Base-by-base conservation (phyloP, 1,140 invertebrate species). In the Eubasilissa regina region DNA sequence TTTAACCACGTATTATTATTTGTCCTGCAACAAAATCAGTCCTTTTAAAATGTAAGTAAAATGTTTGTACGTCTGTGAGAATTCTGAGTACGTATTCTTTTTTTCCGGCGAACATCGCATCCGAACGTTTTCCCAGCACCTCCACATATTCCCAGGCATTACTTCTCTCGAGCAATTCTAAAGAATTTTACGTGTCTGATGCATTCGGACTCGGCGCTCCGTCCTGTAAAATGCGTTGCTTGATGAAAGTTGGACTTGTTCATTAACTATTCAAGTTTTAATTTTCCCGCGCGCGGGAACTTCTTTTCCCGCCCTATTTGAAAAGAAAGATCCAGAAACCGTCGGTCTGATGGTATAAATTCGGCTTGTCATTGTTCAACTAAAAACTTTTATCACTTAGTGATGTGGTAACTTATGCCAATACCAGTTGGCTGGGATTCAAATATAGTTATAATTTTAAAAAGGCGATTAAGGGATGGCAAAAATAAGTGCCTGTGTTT, bases 211-310 rank as follows among this genome's bases (percentile, higher is more conserved):
- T 19, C 11, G 47, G 19, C 35, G 66, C 66, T 70, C 66, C 19
- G 9, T 12, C 35, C 19, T 64, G 17, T 8, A 35, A 43, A 43
- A 66, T 66, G n/a, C 11, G n/a, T 44, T n/a, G 13, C 44, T 25
- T 70, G 66, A 70, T 48, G 66, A 51, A 64, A 68, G 75, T 48
- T 55, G 48, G 68, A 68, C 56, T 47, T 17, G 48, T 77, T 79
- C 80, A 81, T 81, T 73, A 81, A 81, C 60, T 76, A 81, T 81
- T 81, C 80, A 81, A 73, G 80, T 79, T 81, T 78, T 81, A 81
- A 81, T 81, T 81, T 81, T 81, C 73, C 72, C 77, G 45, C 77
- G 60, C 56, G 45, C 45, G 58, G 12, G 45, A 70, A 35, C 51
- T 70, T 70, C 44, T 48, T 48, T 74, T 53, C 21, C 70, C 66